These are phyloP conservation scores for Metallyticus violacea DNA, from an alignment of 2,888 invertebrate species.

Conservation along the genomic window DNA sequence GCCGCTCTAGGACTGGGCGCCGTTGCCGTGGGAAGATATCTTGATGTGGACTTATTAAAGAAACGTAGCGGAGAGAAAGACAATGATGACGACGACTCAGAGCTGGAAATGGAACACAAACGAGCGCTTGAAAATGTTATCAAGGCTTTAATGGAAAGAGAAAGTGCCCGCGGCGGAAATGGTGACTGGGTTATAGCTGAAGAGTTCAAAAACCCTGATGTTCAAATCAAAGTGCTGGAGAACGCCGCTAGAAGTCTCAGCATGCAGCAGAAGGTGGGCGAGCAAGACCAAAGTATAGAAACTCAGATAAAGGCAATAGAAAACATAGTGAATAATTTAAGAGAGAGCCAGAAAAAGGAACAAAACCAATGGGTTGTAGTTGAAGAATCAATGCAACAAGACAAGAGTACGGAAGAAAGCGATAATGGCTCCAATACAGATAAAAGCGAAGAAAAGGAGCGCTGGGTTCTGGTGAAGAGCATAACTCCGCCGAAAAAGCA, in stretches of 20 bases:
- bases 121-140: slow-evolving; percentile 51
- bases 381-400: background rate
- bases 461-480: background rate
- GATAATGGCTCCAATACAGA: background rate
- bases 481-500: background rate
- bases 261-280: background rate
- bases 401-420: background rate
- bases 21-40: slow-evolving; percentile 70
- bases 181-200: slow-evolving; percentile 12
- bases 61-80: slow-evolving; percentile 45
- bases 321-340: background rate
- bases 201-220: background rate
- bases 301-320: background rate
- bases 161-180: background rate
- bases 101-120: slow-evolving; percentile 50
- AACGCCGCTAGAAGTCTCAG: background rate
- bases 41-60: slow-evolving; percentile 62
- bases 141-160: background rate
- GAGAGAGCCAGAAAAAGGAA: background rate
- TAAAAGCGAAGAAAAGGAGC: background rate
- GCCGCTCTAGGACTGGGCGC: slow-evolving; percentile 79
- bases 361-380: background rate
- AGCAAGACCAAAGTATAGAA: background rate
- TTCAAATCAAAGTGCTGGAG: slow-evolving; percentile 2
- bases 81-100: slow-evolving; percentile 48